Evolutionary conservation across 2,888 invertebrate genomes (phyloP).

Genomic region (Napeogenes sylphis): DNA sequence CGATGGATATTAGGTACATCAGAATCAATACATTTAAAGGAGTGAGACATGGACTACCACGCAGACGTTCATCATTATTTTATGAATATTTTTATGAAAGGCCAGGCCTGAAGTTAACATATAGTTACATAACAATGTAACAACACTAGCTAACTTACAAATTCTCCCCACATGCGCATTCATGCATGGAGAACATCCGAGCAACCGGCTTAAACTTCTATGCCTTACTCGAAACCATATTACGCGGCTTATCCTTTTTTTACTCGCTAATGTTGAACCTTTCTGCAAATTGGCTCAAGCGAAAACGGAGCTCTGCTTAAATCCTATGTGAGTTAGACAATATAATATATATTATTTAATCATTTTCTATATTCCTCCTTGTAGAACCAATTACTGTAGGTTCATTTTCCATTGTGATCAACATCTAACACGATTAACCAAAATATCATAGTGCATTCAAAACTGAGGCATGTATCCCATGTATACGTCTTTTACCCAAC

Average conservation of each 20-base stretch:
- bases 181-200: constrained; percentile 42
- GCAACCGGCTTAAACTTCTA: constrained; percentile 39
- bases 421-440: no score
- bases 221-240: constrained; percentile 53
- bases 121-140: background rate
- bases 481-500: no score
- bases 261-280: constrained; percentile 32
- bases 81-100: no score
- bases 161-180: constrained; percentile 52
- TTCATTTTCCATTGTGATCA: no score
- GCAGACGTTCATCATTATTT: no score
- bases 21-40: no score
- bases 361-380: no score
- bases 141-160: constrained; percentile 14
- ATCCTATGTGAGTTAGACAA: background rate
- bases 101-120: background rate
- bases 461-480: no score
- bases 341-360: background rate
- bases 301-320: constrained; percentile 14
- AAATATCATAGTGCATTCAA: no score
- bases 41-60: no score
- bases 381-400: no score
- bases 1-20: no score
- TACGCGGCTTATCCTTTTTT: constrained; percentile 53
- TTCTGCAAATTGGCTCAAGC: constrained; percentile 22